These are phyloP conservation scores for Cydia pomonella DNA, from an alignment of 1,140 invertebrate genomes.

Conservation along the genomic window DNA sequence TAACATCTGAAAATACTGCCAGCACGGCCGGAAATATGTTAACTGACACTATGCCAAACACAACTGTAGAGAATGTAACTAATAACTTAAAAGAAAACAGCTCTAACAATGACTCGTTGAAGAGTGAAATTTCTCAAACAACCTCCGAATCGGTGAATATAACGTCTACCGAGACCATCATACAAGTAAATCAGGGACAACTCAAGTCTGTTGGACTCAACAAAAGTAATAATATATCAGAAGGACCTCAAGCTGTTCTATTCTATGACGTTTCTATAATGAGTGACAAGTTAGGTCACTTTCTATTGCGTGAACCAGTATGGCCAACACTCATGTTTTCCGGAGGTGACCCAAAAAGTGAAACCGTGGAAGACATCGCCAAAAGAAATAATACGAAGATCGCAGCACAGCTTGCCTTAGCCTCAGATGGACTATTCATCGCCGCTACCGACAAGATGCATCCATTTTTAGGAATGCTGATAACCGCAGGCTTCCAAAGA, in stretches of 20 bases:
- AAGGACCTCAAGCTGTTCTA: slow-evolving; percentile 48
- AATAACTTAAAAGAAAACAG: slow-evolving; percentile 10
- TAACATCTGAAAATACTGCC: not conserved
- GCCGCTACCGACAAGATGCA: slow-evolving; percentile 57
- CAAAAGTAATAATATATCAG: slow-evolving; percentile 23
- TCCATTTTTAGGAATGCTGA: slow-evolving; percentile 51
- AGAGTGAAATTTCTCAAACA: not conserved
- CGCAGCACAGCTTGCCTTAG: slow-evolving; percentile 50
- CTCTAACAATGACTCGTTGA: not conserved
- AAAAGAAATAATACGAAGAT: slow-evolving; percentile 38
- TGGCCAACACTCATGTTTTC: not conserved
- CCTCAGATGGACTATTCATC: slow-evolving; percentile 58
- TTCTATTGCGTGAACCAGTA: not conserved
- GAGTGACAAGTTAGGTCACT: slow-evolving; percentile 44
- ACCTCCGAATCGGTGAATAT: slow-evolving; percentile 33
- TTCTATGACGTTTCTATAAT: slow-evolving; percentile 58
- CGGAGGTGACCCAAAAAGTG: not conserved
- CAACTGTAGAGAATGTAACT: slow-evolving; percentile 35
- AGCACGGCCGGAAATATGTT: slow-evolving; percentile 30
- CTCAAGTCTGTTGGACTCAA: not conserved
- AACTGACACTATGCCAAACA: slow-evolving; percentile 15
- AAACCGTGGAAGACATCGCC: slow-evolving; percentile 5
- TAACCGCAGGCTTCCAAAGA: slow-evolving; percentile 51
- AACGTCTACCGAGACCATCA: slow-evolving; percentile 28
- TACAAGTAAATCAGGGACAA: not conserved